Percentiles rank a stretch among this genome's conserved stretches.
These are phyloP conservation scores for Chaenogobius annularis DNA, from an alignment of 2,113 vertebrate species.

Conservation along the genomic window DNA sequence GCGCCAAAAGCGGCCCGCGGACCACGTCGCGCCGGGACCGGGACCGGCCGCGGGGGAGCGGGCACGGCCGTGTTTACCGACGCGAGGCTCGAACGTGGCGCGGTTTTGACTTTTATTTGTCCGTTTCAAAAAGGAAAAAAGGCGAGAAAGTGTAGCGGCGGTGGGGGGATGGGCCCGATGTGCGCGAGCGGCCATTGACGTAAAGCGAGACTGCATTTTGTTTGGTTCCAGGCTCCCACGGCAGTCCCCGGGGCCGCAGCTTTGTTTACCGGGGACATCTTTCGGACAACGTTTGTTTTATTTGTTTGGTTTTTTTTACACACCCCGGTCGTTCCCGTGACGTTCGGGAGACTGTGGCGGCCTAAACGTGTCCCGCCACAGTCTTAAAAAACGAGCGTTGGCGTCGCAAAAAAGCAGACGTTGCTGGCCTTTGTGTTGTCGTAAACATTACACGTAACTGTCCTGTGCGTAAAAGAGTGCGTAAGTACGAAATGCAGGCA, in stretches of 20 bases:
- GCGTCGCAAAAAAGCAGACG: too few species aligned
- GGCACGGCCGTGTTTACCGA: neutral
- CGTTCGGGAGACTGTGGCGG: too few species aligned
- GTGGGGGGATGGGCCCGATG: conserved; percentile 69
- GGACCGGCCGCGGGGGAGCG: too few species aligned
- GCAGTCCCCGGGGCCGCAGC: neutral
- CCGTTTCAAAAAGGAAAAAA: conserved; percentile 5
- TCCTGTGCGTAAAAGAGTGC: too few species aligned
- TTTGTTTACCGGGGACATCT: neutral
- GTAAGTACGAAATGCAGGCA: too few species aligned
- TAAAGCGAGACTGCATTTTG: conserved; percentile 62
- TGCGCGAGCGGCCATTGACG: conserved; percentile 58
- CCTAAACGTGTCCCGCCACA: too few species aligned
- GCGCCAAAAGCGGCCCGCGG: neutral
- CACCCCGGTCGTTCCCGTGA: too few species aligned
- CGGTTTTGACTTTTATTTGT: conserved; percentile 13
- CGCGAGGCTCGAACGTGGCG: neutral
- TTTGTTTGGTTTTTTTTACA: neutral
- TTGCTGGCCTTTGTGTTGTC: too few species aligned
- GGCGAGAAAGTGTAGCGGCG: conserved; percentile 33
- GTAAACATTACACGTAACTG: too few species aligned
- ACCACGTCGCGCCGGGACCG: accelerated
- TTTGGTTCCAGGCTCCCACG: conserved; percentile 43
- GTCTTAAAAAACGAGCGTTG: too few species aligned
- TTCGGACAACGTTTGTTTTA: too few species aligned